Base-by-base conservation (phyloP, 2,113 vertebrate species). In the Proterorhinus semilunaris region DNA sequence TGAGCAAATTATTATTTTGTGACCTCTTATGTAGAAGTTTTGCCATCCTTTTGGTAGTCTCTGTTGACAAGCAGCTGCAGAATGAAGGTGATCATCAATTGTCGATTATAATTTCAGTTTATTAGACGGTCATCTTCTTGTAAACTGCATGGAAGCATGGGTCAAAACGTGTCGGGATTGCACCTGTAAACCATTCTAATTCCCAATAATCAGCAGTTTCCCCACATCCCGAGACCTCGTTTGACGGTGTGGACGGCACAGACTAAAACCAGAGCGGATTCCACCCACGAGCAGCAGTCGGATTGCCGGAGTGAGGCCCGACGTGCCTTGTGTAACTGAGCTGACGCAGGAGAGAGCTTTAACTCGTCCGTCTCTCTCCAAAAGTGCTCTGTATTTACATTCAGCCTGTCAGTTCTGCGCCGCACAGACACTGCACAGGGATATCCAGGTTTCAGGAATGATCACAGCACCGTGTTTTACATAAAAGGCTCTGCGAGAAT, bases 391-490 rank as follows among this genome's bases (percentile, higher is more conserved):
- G 65, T 46, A 46, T 52, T 61, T 51, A 50, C 46, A 52, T 51
- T 75, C 50, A 42, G 15, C 15, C 6, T 55, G 47, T 55, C 54
- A 49, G 50, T 59, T 69, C 12, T 36, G 64, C 1, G 10, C 64
- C 48, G 12, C 17, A 17, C 13, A 59, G 43, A 66, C 48, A 64
- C 54, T 68, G 50, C 67, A 59, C 13, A 71, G 15, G 17, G 62
- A 42, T 66, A 48, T 6, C 52, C 44, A 69, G 36, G 66, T 64
- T 71, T 49, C 6, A 43, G 9, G 6, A 6, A 63, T 17, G 66
- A 70, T 68, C 42, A 75, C 50, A 42, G 53, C 75, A 78, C 68
- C 27, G 62, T 62, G 27, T 83, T 83, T 80, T 82, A 77, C 15
- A 58, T 71, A 80, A 66, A 55, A 84, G 5, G 10, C 27, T 36